Evolutionary conservation across 2,113 vertebrate species (phyloP).

Genomic region (Edolisoma coerulescens): DNA sequence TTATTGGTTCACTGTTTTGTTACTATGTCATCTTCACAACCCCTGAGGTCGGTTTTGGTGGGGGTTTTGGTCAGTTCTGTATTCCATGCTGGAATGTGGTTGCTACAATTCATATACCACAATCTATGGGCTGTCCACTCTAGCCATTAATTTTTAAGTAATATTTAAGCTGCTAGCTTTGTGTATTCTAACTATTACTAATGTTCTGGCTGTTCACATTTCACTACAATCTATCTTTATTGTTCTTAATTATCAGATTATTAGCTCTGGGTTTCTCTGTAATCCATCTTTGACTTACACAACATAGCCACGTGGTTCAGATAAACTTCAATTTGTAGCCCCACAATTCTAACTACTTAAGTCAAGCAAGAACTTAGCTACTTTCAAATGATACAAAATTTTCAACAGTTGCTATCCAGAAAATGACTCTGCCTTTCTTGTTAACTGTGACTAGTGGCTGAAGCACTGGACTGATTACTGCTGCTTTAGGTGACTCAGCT

Average conservation of each 20-base stretch:
- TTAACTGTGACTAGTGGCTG: neutral
- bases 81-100: neutral
- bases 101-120: neutral
- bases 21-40: neutral
- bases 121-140: neutral
- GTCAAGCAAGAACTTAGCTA: neutral
- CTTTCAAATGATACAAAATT: neutral
- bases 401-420: neutral
- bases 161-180: neutral
- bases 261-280: neutral
- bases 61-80: neutral
- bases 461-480: neutral
- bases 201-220: neutral
- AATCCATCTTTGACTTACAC: neutral
- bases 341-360: neutral
- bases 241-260: neutral
- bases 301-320: neutral
- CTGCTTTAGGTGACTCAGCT: neutral
- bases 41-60: rapidly evolving
- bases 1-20: neutral
- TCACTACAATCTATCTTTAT: neutral
- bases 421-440: neutral
- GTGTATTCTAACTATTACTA: neutral
- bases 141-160: neutral
- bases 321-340: neutral